Conservation (phyloP, 1,140 invertebrate genomes). For the Diploscapter pachys region DNA sequence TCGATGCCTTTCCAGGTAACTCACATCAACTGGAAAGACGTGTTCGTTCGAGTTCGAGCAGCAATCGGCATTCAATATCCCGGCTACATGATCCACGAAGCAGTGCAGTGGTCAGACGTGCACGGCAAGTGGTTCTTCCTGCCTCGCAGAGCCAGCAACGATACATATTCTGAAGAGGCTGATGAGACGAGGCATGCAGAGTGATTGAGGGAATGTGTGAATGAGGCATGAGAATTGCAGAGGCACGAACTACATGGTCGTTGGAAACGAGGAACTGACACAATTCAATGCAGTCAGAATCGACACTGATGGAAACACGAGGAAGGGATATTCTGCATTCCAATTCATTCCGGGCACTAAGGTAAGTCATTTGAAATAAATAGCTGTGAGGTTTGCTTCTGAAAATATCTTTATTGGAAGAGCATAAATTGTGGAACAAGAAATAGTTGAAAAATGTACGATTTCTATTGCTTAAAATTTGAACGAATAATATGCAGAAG, state of each 20-base stretch:
- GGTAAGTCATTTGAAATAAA: background rate
- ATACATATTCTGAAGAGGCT: slow-evolving; percentile 79
- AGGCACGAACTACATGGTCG: slow-evolving; percentile 84
- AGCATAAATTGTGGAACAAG: too few relatives aligned
- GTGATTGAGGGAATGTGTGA: background rate
- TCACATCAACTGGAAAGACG: slow-evolving; percentile 72
- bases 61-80: slow-evolving; percentile 67
- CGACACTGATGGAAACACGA: slow-evolving; percentile 68
- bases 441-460: too few relatives aligned
- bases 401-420: too few relatives aligned
- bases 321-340: slow-evolving; percentile 92
- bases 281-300: slow-evolving; percentile 67
- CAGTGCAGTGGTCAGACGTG: slow-evolving; percentile 79
- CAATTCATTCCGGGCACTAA: slow-evolving; percentile 81
- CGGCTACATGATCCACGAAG: slow-evolving; percentile 95
- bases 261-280: slow-evolving; percentile 75
- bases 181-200: slow-evolving; percentile 73
- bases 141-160: slow-evolving; percentile 79
- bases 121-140: slow-evolving; percentile 88
- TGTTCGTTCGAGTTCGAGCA: slow-evolving; percentile 61
- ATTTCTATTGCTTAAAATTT: too few relatives aligned
- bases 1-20: slow-evolving; percentile 64
- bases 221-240: slow-evolving; percentile 3
- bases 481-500: too few relatives aligned
- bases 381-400: too few relatives aligned